phyloP scores from a whole-genome alignment of 2,113 vertebrate genomes.

The Sander lucioperca region DNA sequence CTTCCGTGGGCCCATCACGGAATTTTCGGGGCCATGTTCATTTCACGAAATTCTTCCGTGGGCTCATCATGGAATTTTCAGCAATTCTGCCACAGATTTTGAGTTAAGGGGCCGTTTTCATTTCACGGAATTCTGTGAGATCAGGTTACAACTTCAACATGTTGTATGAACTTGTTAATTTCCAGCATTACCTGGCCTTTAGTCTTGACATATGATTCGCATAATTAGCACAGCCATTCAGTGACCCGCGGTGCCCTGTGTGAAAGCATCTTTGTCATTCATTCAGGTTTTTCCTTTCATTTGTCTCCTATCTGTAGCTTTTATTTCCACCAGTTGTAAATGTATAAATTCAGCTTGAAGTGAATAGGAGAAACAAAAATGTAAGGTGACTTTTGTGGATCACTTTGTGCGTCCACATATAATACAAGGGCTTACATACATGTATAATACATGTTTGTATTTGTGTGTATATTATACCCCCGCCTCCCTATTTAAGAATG shows the following conservation, averaged over 20 bases:
- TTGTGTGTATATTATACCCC: slow-evolving; percentile 51
- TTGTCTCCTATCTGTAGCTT: not conserved
- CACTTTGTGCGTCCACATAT: not conserved
- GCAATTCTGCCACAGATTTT: too few relatives aligned
- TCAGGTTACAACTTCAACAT: too few relatives aligned
- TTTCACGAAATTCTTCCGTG: too few relatives aligned
- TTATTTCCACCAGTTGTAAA: not conserved
- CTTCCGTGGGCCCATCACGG: too few relatives aligned
- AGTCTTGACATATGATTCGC: not conserved
- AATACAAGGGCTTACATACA: not conserved
- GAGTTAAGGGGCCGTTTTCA: too few relatives aligned
- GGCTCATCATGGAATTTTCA: too few relatives aligned
- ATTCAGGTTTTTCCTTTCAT: not conserved
- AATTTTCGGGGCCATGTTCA: too few relatives aligned
- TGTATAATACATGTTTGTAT: slow-evolving; percentile 56
- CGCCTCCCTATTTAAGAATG: slow-evolving; percentile 78
- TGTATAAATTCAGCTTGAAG: not conserved
- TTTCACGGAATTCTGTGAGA: too few relatives aligned
- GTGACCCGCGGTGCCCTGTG: not conserved
- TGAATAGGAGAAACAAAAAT: slow-evolving; percentile 4
- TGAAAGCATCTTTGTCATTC: not conserved
- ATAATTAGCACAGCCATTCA: not conserved
- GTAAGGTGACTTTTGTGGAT: slow-evolving; percentile 19
- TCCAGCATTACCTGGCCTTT: not conserved
- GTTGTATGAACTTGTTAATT: not conserved